Conservation (phyloP, 2,888 invertebrate genomes). For the Aleiodes testaceus region DNA sequence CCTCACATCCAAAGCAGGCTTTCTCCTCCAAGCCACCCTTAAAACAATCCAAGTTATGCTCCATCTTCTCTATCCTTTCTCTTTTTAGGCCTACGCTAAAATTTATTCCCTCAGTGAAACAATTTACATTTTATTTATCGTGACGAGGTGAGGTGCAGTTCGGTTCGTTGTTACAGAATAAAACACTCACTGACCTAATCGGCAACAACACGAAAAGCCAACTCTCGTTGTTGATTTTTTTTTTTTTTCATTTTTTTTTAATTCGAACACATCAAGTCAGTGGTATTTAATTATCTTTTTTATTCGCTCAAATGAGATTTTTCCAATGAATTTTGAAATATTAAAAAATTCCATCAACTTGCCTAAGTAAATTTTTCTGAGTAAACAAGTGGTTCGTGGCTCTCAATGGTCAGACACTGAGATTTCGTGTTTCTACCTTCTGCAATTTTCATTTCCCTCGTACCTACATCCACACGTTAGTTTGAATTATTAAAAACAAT, state of each 20-base stretch:
- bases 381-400: no score
- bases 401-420: no score
- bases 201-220: slow-evolving; percentile 18
- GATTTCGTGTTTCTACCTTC: no score
- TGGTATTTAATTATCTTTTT: neutral
- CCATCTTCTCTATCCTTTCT: slow-evolving; percentile 34
- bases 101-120: slow-evolving; percentile 59
- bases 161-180: slow-evolving; percentile 17
- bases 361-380: no score
- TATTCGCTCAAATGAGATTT: no score
- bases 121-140: slow-evolving; percentile 63
- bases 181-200: slow-evolving; percentile 38
- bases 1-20: slow-evolving; percentile 29
- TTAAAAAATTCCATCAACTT: no score
- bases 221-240: neutral
- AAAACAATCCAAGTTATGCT: slow-evolving; percentile 31
- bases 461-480: no score
- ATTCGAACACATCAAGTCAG: neutral
- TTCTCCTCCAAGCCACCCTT: neutral
- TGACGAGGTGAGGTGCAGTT: slow-evolving; percentile 37
- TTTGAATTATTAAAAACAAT: no score
- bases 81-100: slow-evolving; percentile 42
- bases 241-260: neutral
- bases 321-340: no score
- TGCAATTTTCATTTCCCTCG: no score